Conservation (phyloP, 1,140 invertebrate species). For the Drosophila rhopaloa region DNA sequence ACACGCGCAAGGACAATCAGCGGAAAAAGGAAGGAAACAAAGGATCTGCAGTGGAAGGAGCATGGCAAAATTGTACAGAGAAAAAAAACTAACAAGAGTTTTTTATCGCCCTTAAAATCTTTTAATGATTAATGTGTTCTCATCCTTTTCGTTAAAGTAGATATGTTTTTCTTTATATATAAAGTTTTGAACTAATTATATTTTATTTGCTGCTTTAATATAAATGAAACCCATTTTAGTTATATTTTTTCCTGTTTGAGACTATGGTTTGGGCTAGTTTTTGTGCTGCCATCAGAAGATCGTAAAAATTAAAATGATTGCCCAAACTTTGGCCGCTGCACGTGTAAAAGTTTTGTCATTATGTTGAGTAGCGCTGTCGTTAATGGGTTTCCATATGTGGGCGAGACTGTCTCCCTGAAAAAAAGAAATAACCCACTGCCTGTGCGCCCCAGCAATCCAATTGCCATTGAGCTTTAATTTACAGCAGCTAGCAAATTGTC, state of each 20-base stretch:
- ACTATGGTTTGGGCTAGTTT: slow-evolving; percentile 10
- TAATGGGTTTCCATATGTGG: slow-evolving; percentile 58
- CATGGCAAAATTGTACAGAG: neutral
- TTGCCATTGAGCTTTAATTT: slow-evolving; percentile 42
- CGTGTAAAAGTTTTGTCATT: slow-evolving; percentile 78
- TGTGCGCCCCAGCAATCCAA: neutral
- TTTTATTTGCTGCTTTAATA: too few relatives aligned
- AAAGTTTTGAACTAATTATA: too few relatives aligned
- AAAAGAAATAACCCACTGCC: neutral
- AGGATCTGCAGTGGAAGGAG: slow-evolving; percentile 8
- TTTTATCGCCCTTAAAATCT: neutral
- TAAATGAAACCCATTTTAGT: neutral
- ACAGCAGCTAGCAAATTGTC: slow-evolving; percentile 33
- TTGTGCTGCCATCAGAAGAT: slow-evolving; percentile 50
- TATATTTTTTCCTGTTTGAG: neutral
- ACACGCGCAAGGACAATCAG: slow-evolving; percentile 30
- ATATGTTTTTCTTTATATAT: too few relatives aligned
- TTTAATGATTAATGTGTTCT: neutral
- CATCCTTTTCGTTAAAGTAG: too few relatives aligned
- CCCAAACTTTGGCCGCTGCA: slow-evolving; percentile 61
- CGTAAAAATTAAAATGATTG: slow-evolving; percentile 83
- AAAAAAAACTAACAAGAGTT: neutral
- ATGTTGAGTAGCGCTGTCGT: slow-evolving; percentile 68
- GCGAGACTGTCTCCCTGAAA: neutral
- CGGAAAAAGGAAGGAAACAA: slow-evolving; percentile 10